Conservation (phyloP, 2,797 vertebrate species). For the Morelia viridis region DNA sequence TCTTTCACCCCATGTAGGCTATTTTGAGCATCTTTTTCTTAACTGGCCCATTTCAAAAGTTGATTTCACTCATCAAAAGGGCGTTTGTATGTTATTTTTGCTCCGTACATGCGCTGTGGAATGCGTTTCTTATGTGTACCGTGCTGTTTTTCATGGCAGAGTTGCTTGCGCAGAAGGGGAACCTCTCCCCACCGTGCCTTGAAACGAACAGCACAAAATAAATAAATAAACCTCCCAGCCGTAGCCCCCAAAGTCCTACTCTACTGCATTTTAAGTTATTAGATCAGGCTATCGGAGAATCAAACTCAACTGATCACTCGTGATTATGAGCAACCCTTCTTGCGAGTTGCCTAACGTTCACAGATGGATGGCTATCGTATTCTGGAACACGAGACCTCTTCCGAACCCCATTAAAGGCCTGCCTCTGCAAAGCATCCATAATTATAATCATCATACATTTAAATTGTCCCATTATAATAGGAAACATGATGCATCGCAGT, state of each 20-base stretch:
- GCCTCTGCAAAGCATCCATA: background rate
- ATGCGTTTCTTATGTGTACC: background rate
- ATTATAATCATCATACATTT: constrained; percentile 39
- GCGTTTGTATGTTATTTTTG: background rate
- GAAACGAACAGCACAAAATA: background rate
- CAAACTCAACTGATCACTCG: background rate
- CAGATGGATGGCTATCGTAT: background rate
- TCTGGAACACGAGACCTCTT: background rate
- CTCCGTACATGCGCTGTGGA: background rate
- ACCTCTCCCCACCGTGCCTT: background rate
- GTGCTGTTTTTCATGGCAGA: background rate
- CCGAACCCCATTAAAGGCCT: background rate
- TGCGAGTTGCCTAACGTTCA: background rate
- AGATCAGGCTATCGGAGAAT: background rate
- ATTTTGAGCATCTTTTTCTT: background rate
- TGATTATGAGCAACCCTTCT: background rate
- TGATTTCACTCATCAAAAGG: background rate
- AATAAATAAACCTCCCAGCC: background rate
- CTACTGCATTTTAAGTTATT: background rate
- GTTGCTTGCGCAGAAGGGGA: background rate
- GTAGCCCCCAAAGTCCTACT: no score
- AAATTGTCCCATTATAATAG: constrained; percentile 31
- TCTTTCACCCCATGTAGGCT: background rate
- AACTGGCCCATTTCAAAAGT: background rate
- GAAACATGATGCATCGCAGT: constrained; percentile 5